Conservation (phyloP, 2,113 vertebrate genomes). For the Chionodraco myersi region DNA sequence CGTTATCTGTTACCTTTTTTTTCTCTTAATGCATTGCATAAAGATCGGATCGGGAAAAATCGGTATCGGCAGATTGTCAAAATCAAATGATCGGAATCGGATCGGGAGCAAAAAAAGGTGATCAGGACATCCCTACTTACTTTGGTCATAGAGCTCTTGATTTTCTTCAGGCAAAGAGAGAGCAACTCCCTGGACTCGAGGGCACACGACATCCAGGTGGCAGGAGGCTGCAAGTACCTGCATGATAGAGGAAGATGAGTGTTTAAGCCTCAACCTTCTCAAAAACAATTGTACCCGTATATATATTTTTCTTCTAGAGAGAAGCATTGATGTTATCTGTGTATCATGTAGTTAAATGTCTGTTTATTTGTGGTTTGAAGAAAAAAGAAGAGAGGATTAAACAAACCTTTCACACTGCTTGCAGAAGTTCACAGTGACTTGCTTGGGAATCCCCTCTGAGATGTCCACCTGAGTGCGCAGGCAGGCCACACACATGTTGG, state of each 20-base stretch:
- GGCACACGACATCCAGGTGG: slow-evolving; percentile 92
- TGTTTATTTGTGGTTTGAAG: neutral
- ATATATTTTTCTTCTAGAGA: neutral
- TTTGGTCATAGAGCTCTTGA: slow-evolving; percentile 88
- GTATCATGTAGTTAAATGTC: neutral
- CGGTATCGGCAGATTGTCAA: too few relatives aligned
- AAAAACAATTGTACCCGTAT: neutral
- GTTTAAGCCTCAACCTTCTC: slow-evolving; percentile 14
- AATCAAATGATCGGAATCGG: too few relatives aligned
- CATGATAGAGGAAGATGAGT: neutral
- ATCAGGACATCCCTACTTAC: slow-evolving; percentile 52
- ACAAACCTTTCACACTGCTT: slow-evolving; percentile 96
- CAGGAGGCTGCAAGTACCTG: slow-evolving; percentile 96
- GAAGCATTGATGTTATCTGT: neutral
- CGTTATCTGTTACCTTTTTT: too few relatives aligned
- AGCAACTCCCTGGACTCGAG: slow-evolving; percentile 97
- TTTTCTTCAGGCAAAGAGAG: slow-evolving; percentile 94
- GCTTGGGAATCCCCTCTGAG: slow-evolving; percentile 98
- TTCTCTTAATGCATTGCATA: too few relatives aligned
- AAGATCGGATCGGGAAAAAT: too few relatives aligned
- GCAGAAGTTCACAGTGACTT: slow-evolving; percentile 94
- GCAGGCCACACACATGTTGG: slow-evolving; percentile 97
- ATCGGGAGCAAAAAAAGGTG: too few relatives aligned
- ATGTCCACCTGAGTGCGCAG: slow-evolving; percentile 95
- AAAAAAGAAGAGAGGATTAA: neutral